phyloP scores from a whole-genome alignment of 2,797 vertebrate genomes.

The Pristis pectinata region DNA sequence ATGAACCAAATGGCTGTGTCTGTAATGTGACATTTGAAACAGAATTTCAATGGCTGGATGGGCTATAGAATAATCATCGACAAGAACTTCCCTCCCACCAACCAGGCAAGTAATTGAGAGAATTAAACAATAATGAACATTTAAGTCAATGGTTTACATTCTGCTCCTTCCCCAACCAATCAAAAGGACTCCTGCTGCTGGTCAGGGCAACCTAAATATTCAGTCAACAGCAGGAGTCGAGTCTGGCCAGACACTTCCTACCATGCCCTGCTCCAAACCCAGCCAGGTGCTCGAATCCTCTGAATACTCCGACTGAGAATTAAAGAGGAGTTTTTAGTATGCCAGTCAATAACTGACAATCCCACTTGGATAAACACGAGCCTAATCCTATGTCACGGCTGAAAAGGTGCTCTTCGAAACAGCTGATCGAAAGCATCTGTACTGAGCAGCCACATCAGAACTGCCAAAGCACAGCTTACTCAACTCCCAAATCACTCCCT shows the following conservation, averaged over 20 bases:
- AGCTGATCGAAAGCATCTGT: slow-evolving; percentile 7
- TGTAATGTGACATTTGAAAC: background rate
- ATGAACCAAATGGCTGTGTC: no score
- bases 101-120: background rate
- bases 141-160: background rate
- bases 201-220: background rate
- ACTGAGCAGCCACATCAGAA: background rate
- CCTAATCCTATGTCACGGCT: slow-evolving; percentile 7
- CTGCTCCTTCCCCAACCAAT: background rate
- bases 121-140: background rate
- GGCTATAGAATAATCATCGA: background rate
- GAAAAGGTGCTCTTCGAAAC: slow-evolving; percentile 18
- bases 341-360: background rate
- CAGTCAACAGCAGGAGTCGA: background rate
- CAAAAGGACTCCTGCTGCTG: background rate
- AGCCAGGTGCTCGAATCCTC: background rate
- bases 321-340: background rate
- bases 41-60: background rate
- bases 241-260: background rate
- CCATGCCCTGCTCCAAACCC: background rate
- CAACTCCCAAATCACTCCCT: background rate
- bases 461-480: background rate
- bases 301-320: background rate
- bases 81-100: background rate
- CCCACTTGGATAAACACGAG: background rate